phyloP scores from a whole-genome alignment of 2,888 invertebrate genomes.

The Drosophila limbata region DNA sequence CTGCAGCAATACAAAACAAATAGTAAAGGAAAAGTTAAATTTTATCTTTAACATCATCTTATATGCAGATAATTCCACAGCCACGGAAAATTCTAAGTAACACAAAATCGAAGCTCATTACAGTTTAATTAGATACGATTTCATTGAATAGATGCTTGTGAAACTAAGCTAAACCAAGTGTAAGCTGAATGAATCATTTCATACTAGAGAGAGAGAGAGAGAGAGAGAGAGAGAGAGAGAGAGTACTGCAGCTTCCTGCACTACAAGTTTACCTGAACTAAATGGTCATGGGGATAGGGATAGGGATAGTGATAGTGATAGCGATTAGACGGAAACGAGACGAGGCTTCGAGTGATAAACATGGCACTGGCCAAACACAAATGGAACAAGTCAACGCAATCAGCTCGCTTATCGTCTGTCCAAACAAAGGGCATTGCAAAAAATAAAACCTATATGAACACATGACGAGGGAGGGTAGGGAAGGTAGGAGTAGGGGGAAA shows the following conservation, averaged over 20 bases:
- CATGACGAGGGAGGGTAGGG: neutral
- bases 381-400: conserved; percentile 51
- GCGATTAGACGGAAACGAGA: neutral
- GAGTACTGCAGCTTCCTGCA: conserved; percentile 28
- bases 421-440: conserved; percentile 58
- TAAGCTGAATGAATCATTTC: conserved; percentile 27
- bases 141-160: neutral
- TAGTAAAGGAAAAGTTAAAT: too few relatives aligned
- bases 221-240: conserved; percentile 5
- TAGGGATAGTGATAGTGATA: neutral
- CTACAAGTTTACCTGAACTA: neutral
- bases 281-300: conserved; percentile 23
- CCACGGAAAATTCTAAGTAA: too few relatives aligned
- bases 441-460: conserved; percentile 8
- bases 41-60: too few relatives aligned
- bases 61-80: too few relatives aligned
- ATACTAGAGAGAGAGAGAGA: conserved; percentile 12
- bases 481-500: neutral
- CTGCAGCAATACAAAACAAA: too few relatives aligned
- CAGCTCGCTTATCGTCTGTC: conserved; percentile 58
- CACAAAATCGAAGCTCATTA: too few relatives aligned
- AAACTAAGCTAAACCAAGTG: conserved; percentile 25
- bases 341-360: conserved; percentile 26
- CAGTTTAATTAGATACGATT: too few relatives aligned
- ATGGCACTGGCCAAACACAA: conserved; percentile 50